Conservation (phyloP, 2,113 vertebrate genomes). For the Haemorhous mexicanus region DNA sequence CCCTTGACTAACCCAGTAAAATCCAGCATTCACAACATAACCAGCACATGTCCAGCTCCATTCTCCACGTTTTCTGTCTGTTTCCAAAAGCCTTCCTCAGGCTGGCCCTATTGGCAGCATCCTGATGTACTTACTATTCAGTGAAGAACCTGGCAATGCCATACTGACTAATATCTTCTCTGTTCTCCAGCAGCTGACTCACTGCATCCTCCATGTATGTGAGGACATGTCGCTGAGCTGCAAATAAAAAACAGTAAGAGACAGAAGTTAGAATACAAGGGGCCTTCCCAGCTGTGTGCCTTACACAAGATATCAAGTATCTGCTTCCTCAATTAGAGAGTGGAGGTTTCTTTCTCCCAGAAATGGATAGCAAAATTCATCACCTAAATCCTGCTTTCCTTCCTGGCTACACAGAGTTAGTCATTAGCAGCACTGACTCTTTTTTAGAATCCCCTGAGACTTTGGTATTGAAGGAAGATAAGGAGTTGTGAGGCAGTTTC, state of each 20-base stretch:
- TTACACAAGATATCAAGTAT: not conserved
- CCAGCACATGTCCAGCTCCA: not conserved
- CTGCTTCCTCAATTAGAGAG: not conserved
- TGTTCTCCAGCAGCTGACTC: slow-evolving; percentile 91
- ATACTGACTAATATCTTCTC: slow-evolving; percentile 89
- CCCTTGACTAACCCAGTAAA: not conserved
- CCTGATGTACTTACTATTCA: slow-evolving; percentile 88
- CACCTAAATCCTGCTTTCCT: not conserved
- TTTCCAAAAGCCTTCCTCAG: slow-evolving; percentile 23
- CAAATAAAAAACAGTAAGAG: slow-evolving; percentile 33
- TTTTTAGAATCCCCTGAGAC: not conserved
- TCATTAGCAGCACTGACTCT: not conserved
- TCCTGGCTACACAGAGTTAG: not conserved
- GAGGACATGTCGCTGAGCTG: slow-evolving; percentile 88
- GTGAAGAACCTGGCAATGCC: slow-evolving; percentile 91
- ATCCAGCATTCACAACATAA: not conserved
- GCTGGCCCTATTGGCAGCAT: not conserved
- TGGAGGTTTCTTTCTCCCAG: not conserved
- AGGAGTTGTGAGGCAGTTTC: not conserved
- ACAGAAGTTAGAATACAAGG: slow-evolving; percentile 17
- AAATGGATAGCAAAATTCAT: not conserved
- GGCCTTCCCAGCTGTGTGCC: not conserved
- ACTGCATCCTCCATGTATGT: slow-evolving; percentile 95
- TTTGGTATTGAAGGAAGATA: not conserved
- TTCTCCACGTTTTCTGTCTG: not conserved